Evolutionary conservation across 2,888 invertebrate genomes (phyloP).

Genomic region (Leptothorax acervorum): DNA sequence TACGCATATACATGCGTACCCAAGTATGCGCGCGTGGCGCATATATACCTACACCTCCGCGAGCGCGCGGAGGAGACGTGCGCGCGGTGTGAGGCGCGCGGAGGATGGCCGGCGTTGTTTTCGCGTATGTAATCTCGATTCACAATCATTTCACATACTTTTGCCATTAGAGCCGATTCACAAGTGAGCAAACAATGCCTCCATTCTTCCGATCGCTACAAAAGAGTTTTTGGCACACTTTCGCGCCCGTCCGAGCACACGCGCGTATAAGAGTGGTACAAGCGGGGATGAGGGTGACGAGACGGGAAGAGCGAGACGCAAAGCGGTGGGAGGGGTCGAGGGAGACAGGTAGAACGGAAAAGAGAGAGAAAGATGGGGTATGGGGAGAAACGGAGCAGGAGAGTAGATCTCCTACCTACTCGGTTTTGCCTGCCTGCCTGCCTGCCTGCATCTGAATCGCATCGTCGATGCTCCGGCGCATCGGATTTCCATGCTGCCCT

Average conservation of each 20-base stretch:
- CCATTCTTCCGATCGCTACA: slow-evolving; percentile 77
- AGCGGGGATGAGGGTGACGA: slow-evolving; percentile 23
- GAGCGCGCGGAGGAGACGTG: slow-evolving; percentile 44
- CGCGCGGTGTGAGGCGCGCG: slow-evolving; percentile 57
- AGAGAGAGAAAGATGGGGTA: background rate
- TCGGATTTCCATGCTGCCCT: slow-evolving; percentile 77
- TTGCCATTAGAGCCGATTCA: slow-evolving; percentile 84
- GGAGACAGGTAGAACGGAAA: slow-evolving; percentile 34
- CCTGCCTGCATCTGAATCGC: slow-evolving; percentile 73
- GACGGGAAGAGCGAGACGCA: slow-evolving; percentile 25
- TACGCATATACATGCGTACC: too few species aligned
- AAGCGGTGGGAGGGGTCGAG: slow-evolving; percentile 28
- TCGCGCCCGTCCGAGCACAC: slow-evolving; percentile 74
- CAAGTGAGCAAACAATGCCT: slow-evolving; percentile 82
- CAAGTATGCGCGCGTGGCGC: slow-evolving; percentile 67
- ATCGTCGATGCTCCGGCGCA: slow-evolving; percentile 76
- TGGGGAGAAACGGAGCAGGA: slow-evolving; percentile 46
- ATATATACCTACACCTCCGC: background rate
- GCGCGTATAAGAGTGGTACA: slow-evolving; percentile 54
- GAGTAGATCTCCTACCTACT: slow-evolving; percentile 67
- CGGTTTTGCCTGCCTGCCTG: slow-evolving; percentile 38
- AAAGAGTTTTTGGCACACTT: slow-evolving; percentile 80
- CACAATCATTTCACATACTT: slow-evolving; percentile 85
- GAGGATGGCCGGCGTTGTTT: slow-evolving; percentile 78
- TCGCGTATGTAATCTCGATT: slow-evolving; percentile 84